phyloP scores from a whole-genome alignment of 2,113 vertebrate genomes.

The Panthera tigris region DNA sequence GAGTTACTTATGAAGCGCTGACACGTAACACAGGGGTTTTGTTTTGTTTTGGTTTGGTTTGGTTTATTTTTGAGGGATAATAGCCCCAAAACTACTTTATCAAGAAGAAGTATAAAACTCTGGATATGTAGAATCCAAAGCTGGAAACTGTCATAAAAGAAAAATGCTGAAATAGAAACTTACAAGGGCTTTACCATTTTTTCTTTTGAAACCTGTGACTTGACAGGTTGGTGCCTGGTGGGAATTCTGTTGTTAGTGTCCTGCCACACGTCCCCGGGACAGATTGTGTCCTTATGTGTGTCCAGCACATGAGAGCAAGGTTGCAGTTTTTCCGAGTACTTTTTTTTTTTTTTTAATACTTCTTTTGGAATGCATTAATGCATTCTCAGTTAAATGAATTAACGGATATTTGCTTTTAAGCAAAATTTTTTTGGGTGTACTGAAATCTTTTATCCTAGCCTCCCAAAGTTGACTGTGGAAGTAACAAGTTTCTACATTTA shows the following conservation, averaged over 20 bases:
- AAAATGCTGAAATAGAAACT: not conserved
- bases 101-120: not conserved
- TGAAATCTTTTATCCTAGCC: not conserved
- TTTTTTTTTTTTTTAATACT: not conserved
- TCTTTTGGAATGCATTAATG: conserved; percentile 42
- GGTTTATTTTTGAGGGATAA: not conserved
- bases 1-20: not conserved
- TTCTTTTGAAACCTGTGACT: conserved; percentile 8
- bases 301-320: not conserved
- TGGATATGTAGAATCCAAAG: not conserved
- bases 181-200: not conserved
- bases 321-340: not conserved
- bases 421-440: conserved; percentile 35
- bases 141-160: not conserved
- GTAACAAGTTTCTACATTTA: conserved; percentile 39
- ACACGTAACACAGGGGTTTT: not conserved
- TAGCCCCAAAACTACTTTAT: not conserved
- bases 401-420: conserved; percentile 82
- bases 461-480: conserved; percentile 23
- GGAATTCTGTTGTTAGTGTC: not conserved
- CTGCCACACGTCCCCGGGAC: not conserved
- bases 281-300: not conserved
- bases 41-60: not conserved
- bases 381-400: conserved; percentile 49
- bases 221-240: not conserved